A percentile compares a stretch with the other conserved stretches of the same genome.
phyloP scores from a whole-genome alignment of 2,113 vertebrate species.

The Caranx ignobilis region DNA sequence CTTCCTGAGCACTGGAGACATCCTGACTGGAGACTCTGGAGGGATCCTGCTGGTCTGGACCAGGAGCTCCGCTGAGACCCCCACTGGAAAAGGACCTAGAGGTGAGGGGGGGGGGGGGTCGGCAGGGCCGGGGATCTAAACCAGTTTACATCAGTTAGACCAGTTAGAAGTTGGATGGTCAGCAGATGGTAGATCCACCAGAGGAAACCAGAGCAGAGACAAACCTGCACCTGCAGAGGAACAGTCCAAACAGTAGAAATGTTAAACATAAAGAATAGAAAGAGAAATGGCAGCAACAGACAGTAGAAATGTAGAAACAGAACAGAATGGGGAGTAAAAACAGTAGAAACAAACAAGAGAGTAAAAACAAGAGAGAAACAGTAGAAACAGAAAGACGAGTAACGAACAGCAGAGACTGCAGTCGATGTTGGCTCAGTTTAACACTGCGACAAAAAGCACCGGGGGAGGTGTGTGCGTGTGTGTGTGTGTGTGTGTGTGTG shows the following conservation, averaged over 20 bases:
- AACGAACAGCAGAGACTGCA: no score
- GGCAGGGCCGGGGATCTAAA: neutral
- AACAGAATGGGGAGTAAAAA: no score
- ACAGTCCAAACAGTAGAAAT: no score
- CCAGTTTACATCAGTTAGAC: neutral
- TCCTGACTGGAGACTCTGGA: constrained; percentile 96
- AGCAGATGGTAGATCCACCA: no score
- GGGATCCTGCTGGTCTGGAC: constrained; percentile 95
- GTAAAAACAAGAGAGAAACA: no score
- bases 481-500: neutral
- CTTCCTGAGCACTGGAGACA: constrained; percentile 94
- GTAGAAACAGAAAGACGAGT: no score
- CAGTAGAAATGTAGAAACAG: no score
- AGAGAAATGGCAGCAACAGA: no score
- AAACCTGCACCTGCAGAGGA: no score
- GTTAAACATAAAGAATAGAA: no score
- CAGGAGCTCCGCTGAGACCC: constrained; percentile 89
- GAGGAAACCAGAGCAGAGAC: neutral
- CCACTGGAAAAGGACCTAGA: constrained; percentile 93
- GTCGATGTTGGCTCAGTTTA: neutral
- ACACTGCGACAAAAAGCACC: neutral
- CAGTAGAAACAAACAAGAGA: no score
- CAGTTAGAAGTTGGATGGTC: no score
- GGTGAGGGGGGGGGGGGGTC: constrained; percentile 77
- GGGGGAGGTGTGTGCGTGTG: neutral